Conservation (phyloP, 1,140 invertebrate species). For the Acarapis woodi region DNA sequence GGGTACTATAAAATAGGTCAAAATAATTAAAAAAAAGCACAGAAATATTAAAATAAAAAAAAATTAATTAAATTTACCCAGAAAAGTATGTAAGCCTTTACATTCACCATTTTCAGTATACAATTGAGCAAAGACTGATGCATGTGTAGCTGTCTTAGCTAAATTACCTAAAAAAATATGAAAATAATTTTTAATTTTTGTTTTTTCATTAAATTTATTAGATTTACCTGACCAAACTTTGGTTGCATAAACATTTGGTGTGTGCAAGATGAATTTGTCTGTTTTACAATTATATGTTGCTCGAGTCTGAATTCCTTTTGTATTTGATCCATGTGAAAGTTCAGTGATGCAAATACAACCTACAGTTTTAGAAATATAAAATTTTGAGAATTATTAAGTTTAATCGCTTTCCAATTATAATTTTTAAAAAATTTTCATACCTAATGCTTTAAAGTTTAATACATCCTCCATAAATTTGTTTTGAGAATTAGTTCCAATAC, state of each 20-base stretch:
- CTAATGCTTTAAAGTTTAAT: constrained; percentile 26
- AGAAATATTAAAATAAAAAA: too few relatives aligned
- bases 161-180: constrained; percentile 1
- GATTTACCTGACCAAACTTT: constrained; percentile 61
- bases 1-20: too few relatives aligned
- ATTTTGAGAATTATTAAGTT: constrained; percentile 19
- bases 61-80: too few relatives aligned
- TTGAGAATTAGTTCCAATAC: constrained; percentile 46
- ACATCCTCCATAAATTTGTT: constrained; percentile 32
- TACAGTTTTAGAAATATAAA: too few relatives aligned
- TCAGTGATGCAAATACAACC: constrained; percentile 72
- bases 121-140: constrained; percentile 60
- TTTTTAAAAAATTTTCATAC: too few relatives aligned
- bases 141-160: constrained; percentile 54
- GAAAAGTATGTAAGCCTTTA: constrained; percentile 59
- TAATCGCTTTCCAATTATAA: too few relatives aligned
- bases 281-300: constrained; percentile 48
- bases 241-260: constrained; percentile 68
- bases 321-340: constrained; percentile 73
- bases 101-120: constrained; percentile 42
- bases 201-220: not conserved
- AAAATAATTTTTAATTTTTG: not conserved
- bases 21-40: too few relatives aligned
- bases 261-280: constrained; percentile 51
- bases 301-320: constrained; percentile 57